Percentiles rank a stretch among this genome's conserved stretches.
Evolutionary conservation across 2,113 vertebrate species (phyloP).

Genomic region (Galbula dea): DNA sequence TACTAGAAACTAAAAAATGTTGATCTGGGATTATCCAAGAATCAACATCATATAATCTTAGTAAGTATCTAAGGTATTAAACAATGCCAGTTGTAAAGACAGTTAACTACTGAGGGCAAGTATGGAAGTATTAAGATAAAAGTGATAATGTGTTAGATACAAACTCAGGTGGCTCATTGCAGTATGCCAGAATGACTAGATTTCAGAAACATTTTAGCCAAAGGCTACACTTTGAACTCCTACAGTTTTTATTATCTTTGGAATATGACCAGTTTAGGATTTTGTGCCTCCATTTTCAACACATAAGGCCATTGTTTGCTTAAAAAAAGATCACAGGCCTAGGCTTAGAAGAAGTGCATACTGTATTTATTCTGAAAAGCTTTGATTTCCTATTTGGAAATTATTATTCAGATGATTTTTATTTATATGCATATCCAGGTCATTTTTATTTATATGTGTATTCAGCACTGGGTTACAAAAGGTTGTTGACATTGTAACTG

Average conservation of each 20-base stretch:
- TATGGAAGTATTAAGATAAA: neutral
- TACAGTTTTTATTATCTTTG: slow-evolving; percentile 24
- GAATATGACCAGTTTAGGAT: slow-evolving; percentile 2
- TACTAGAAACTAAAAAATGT: neutral
- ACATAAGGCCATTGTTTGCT: neutral
- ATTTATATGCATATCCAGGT: neutral
- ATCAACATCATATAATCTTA: neutral
- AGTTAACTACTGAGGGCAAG: neutral
- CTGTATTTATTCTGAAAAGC: neutral
- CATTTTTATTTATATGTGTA: neutral
- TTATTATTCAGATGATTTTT: neutral
- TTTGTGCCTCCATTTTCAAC: slow-evolving; percentile 37
- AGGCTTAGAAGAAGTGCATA: neutral
- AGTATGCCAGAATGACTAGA: slow-evolving; percentile 24
- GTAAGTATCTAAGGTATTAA: neutral
- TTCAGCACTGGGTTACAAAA: neutral
- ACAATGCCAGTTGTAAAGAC: neutral
- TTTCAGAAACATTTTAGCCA: slow-evolving; percentile 38
- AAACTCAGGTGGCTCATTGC: slow-evolving; percentile 2
- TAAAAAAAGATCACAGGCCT: neutral
- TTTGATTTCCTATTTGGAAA: neutral
- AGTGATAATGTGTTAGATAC: neutral
- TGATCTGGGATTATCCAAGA: neutral
- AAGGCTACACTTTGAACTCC: slow-evolving; percentile 34
- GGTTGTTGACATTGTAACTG: neutral